phyloP scores from a whole-genome alignment of 2,113 vertebrate genomes.

The Oryzias curvinotus region DNA sequence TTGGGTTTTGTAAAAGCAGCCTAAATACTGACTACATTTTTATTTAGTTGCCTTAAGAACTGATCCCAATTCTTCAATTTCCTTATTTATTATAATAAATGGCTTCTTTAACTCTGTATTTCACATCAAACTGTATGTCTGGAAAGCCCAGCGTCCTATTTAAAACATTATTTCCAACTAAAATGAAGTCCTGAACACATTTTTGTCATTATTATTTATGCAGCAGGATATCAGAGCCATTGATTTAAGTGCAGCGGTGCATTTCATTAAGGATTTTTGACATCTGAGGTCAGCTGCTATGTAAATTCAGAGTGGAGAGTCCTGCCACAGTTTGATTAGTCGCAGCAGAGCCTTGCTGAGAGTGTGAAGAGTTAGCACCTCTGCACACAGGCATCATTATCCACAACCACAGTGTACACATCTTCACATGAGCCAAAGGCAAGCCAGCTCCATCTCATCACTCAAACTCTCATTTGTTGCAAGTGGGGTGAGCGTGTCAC shows the following conservation, averaged over 20 bases:
- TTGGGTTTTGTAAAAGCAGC: not conserved
- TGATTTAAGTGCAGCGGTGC: not conserved
- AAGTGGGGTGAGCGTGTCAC: constrained; percentile 64
- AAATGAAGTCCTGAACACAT: too few species aligned
- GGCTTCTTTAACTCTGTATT: too few species aligned
- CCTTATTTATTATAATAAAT: too few species aligned
- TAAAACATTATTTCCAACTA: too few species aligned
- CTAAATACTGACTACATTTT: too few species aligned
- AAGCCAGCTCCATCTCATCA: constrained; percentile 62
- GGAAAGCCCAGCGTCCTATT: too few species aligned
- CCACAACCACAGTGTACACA: constrained; percentile 31
- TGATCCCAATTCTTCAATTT: too few species aligned
- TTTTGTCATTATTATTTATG: too few species aligned
- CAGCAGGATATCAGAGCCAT: constrained; percentile 10
- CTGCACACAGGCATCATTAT: constrained; percentile 53
- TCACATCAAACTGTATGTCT: too few species aligned
- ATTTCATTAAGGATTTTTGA: not conserved
- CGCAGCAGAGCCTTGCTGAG: constrained; percentile 1
- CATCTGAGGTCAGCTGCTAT: not conserved
- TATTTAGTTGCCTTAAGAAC: too few species aligned
- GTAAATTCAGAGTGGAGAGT: not conserved
- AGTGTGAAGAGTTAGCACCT: constrained; percentile 28
- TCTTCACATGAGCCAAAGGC: constrained; percentile 44
- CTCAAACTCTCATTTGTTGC: constrained; percentile 70
- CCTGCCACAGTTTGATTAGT: constrained; percentile 12